phyloP scores from a whole-genome alignment of 64 coral and sea anemone genomes.

The Montipora cactus region DNA sequence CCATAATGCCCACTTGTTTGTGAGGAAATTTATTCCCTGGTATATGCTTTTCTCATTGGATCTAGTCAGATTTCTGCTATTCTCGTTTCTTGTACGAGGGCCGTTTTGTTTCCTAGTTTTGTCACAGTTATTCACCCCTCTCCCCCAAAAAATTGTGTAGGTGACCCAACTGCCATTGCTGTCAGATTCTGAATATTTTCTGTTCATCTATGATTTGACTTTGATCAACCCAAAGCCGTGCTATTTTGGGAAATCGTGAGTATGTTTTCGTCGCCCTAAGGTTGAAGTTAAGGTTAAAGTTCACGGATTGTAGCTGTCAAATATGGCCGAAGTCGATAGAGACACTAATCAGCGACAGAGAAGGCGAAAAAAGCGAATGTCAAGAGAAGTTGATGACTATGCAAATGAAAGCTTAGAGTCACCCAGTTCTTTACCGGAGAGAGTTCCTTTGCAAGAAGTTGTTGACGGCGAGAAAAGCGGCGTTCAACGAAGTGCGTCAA shows the following conservation, averaged over 20 bases:
- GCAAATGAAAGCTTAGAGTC: conserved; percentile 77
- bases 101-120: too few relatives aligned
- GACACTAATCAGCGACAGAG: conserved; percentile 60
- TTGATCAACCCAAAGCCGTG: too few relatives aligned
- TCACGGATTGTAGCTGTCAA: background rate
- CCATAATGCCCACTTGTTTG: too few relatives aligned
- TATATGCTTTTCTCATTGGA: too few relatives aligned
- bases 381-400: conserved; percentile 83
- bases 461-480: conserved; percentile 79
- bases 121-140: too few relatives aligned
- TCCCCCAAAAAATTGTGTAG: too few relatives aligned
- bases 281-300: background rate
- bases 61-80: too few relatives aligned
- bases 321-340: conserved; percentile 47
- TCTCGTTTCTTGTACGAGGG: too few relatives aligned
- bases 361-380: conserved; percentile 83
- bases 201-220: background rate
- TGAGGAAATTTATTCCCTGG: too few relatives aligned
- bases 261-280: background rate
- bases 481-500: conserved; percentile 58
- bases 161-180: too few relatives aligned
- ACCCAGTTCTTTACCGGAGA: conserved; percentile 71
- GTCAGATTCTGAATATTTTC: too few relatives aligned
- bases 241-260: background rate
- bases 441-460: conserved; percentile 77